Conservation (phyloP, 2,888 invertebrate genomes). For the Acronicta alni region DNA sequence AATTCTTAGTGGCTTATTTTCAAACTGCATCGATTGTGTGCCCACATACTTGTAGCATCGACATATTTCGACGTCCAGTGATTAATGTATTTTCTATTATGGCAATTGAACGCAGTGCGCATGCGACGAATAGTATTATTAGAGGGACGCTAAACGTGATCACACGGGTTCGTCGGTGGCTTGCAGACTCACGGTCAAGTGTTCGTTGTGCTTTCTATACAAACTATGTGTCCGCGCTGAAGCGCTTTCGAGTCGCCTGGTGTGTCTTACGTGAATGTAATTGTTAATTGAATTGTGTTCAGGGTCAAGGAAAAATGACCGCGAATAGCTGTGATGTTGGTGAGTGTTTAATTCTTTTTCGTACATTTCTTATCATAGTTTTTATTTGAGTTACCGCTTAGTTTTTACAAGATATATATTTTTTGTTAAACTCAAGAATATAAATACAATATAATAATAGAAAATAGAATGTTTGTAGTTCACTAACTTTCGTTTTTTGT, state of each 20-base stretch:
- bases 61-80: slow-evolving; percentile 72
- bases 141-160: slow-evolving; percentile 73
- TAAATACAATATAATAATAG: too few relatives aligned
- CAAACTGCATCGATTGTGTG: slow-evolving; percentile 78
- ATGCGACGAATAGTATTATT: slow-evolving; percentile 83
- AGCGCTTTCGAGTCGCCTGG: slow-evolving; percentile 42
- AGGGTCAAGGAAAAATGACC: slow-evolving; percentile 61
- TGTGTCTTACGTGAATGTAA: slow-evolving; percentile 48
- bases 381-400: background rate
- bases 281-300: slow-evolving; percentile 41
- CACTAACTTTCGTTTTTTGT: background rate
- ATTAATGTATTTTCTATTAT: slow-evolving; percentile 85
- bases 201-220: slow-evolving; percentile 63
- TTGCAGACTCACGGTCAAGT: slow-evolving; percentile 57
- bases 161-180: slow-evolving; percentile 68
- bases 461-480: background rate
- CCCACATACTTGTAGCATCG: slow-evolving; percentile 62
- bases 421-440: background rate
- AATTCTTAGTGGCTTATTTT: slow-evolving; percentile 75
- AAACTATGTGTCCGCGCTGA: slow-evolving; percentile 56
- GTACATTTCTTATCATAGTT: background rate
- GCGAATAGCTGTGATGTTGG: slow-evolving; percentile 61
- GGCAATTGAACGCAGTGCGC: slow-evolving; percentile 83
- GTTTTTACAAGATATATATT: background rate
- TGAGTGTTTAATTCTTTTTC: slow-evolving; percentile 50